Percentiles rank a stretch among this genome's conserved stretches.
These are phyloP conservation scores for Oreochromis mossambicus DNA, from an alignment of 2,797 vertebrate species.

Conservation along the genomic window DNA sequence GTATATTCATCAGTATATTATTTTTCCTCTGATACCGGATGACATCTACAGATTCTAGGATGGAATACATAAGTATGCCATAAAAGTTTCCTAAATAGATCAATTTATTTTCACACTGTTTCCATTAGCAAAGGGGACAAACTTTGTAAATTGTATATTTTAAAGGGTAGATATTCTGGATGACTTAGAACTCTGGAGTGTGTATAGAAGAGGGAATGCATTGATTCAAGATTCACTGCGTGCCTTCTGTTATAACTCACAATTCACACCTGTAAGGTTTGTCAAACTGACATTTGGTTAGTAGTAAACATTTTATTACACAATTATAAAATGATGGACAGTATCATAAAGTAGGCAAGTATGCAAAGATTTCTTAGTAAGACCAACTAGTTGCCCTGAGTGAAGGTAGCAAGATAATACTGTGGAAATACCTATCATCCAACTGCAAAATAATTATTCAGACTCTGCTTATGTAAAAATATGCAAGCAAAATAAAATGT, in stretches of 20 bases:
- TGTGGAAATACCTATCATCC: not conserved
- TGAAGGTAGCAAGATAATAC: not conserved
- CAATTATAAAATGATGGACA: not conserved
- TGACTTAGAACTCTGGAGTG: not conserved
- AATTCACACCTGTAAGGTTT: not conserved
- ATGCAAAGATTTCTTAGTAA: not conserved
- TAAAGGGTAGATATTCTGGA: not conserved
- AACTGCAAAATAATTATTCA: not conserved
- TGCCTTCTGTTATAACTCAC: not conserved
- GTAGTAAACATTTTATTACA: not conserved
- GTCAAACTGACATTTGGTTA: not conserved
- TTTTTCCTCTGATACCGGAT: constrained; percentile 2
- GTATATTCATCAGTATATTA: not conserved
- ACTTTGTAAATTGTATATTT: not conserved
- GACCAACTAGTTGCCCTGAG: not conserved
- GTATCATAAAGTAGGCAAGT: not conserved
- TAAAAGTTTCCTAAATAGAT: not conserved
- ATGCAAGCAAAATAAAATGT: not conserved
- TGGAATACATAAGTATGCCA: not conserved
- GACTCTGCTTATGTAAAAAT: not conserved
- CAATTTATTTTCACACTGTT: not conserved
- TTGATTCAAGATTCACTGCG: not conserved
- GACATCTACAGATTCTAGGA: not conserved
- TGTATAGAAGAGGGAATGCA: not conserved
- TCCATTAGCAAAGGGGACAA: not conserved